phyloP scores from a whole-genome alignment of 2,888 invertebrate species.

The Bombylius major region DNA sequence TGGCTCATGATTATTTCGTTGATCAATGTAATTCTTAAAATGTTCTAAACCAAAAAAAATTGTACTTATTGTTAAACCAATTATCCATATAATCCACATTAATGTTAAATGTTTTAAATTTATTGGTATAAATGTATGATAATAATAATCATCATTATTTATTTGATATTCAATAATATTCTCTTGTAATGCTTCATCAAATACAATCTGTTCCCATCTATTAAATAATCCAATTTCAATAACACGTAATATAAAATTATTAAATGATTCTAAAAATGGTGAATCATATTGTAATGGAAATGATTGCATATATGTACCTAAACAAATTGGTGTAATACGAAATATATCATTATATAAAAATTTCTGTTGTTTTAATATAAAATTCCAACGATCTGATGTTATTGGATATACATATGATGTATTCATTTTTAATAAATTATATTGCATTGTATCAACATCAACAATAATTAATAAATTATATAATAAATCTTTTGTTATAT shows the following conservation, averaged over 20 bases:
- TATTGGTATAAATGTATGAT: neutral
- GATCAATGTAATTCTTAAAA: too few relatives aligned
- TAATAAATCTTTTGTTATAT: too few relatives aligned
- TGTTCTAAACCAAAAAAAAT: neutral
- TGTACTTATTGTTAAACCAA: neutral
- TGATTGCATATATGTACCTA: neutral
- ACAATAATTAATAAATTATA: too few relatives aligned
- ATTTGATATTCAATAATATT: neutral
- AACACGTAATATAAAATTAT: constrained; percentile 1
- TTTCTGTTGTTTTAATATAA: neutral
- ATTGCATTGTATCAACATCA: too few relatives aligned
- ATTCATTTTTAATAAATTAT: neutral
- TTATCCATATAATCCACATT: neutral
- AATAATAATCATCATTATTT: neutral
- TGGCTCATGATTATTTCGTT: too few relatives aligned
- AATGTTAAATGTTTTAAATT: constrained; percentile 1
- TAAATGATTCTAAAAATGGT: constrained; percentile 1
- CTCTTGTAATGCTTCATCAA: constrained; percentile 2
- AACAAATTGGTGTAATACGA: constrained; percentile 1
- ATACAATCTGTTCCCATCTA: neutral
- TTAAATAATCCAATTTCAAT: constrained; percentile 1
- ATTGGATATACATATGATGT: neutral
- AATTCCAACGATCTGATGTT: constrained; percentile 1
- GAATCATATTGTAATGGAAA: constrained; percentile 3
- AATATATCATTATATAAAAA: neutral